Conservation (phyloP, 2,888 invertebrate genomes). For the Ectemnius lituratus region DNA sequence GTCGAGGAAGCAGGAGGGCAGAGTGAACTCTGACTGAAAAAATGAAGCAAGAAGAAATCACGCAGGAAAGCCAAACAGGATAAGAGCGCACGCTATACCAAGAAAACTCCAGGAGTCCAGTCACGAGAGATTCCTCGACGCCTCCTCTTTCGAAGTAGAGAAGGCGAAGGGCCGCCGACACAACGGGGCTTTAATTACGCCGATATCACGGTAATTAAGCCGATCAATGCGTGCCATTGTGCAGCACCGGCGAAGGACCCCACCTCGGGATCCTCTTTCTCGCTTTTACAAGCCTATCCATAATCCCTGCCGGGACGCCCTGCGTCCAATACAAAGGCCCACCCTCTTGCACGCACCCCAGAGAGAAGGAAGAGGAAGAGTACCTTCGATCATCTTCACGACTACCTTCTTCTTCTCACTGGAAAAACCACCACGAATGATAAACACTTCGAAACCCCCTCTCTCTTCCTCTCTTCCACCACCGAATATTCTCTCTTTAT, state of each 20-base stretch:
- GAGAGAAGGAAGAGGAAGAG: slow-evolving; percentile 35
- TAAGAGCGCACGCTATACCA: slow-evolving; percentile 40
- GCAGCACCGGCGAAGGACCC: slow-evolving; percentile 48
- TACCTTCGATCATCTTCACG: slow-evolving; percentile 32
- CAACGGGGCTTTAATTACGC: slow-evolving; percentile 75
- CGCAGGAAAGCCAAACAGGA: slow-evolving; percentile 19
- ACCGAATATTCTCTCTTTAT: background rate
- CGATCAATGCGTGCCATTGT: slow-evolving; percentile 74
- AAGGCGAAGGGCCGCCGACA: slow-evolving; percentile 58
- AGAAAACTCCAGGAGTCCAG: slow-evolving; percentile 55
- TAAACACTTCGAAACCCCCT: slow-evolving; percentile 21
- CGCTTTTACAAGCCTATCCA: slow-evolving; percentile 43
- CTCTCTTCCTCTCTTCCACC: background rate
- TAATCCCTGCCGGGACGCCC: slow-evolving; percentile 53
- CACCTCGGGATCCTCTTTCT: slow-evolving; percentile 14
- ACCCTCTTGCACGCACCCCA: slow-evolving; percentile 40
- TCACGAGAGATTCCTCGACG: slow-evolving; percentile 62
- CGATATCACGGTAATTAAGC: slow-evolving; percentile 77
- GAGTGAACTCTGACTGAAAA: slow-evolving; percentile 13
- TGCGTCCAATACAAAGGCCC: slow-evolving; percentile 53
- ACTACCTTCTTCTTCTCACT: slow-evolving; percentile 21
- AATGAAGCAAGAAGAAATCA: slow-evolving; percentile 11
- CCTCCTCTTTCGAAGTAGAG: slow-evolving; percentile 39
- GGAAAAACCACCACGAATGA: background rate
- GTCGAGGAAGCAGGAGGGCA: slow-evolving; percentile 12